These are phyloP conservation scores for Esox masquinongy DNA, from an alignment of 2,797 vertebrate species.

Conservation along the genomic window DNA sequence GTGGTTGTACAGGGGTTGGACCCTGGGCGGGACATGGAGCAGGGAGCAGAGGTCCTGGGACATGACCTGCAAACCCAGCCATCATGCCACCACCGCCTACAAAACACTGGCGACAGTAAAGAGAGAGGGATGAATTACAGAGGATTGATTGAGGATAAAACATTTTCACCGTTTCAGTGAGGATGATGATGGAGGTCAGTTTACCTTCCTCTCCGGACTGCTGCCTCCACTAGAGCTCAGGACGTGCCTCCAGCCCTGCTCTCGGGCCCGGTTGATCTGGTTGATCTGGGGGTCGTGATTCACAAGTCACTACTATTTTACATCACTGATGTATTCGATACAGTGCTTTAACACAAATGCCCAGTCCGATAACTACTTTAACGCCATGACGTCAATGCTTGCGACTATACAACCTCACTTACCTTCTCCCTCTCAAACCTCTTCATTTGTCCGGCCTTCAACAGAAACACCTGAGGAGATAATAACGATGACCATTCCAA, in stretches of 20 bases:
- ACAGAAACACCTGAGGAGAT: conserved; percentile 77
- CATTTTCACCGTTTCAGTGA: not conserved
- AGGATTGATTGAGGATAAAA: not conserved
- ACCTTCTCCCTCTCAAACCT: conserved; percentile 92
- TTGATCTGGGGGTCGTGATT: conserved; percentile 75
- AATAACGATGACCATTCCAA: conserved; percentile 7
- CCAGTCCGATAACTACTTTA: no score
- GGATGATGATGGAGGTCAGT: not conserved
- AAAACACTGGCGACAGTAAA: conserved; percentile 69
- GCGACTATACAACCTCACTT: not conserved
- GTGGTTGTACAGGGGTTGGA: conserved; percentile 34
- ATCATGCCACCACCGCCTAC: conserved; percentile 74
- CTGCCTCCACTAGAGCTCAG: conserved; percentile 86
- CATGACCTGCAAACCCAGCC: conserved; percentile 49
- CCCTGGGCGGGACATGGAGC: conserved; percentile 33
- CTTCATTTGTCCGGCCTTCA: conserved; percentile 89
- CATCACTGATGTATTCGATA: not conserved
- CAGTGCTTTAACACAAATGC: no score
- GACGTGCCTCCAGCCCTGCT: conserved; percentile 96
- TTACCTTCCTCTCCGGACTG: conserved; percentile 81
- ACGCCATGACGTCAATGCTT: not conserved
- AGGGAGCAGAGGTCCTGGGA: conserved; percentile 26
- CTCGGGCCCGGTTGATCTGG: conserved; percentile 92
- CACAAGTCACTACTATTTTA: conserved; percentile 5
- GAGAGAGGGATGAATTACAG: not conserved